Evolutionary conservation across 1,140 invertebrate genomes (phyloP).

Genomic region (Drosophila orena): DNA sequence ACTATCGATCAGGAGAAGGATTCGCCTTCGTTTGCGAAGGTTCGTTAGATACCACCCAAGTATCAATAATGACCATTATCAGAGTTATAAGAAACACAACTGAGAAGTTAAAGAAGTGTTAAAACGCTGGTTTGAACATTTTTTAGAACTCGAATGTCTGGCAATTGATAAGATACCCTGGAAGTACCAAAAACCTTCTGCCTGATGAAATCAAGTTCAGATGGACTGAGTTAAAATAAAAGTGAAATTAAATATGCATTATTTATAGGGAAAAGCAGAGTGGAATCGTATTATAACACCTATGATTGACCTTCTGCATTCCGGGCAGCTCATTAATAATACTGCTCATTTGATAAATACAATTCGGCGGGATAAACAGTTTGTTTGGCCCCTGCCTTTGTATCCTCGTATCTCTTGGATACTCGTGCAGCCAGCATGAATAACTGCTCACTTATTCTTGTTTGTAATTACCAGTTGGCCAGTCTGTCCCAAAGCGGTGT

Average conservation of each 20-base stretch:
- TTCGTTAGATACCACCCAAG: too few relatives aligned
- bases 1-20: too few relatives aligned
- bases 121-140: too few relatives aligned
- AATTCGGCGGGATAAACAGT: neutral
- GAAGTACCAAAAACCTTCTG: neutral
- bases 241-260: neutral
- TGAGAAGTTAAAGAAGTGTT: too few relatives aligned
- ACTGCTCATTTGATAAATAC: constrained; percentile 11
- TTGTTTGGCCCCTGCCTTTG: neutral
- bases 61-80: too few relatives aligned
- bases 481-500: constrained; percentile 1
- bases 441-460: constrained; percentile 34
- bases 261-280: too few relatives aligned
- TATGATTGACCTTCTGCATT: constrained; percentile 2
- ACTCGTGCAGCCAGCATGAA: constrained; percentile 1
- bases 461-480: constrained; percentile 35
- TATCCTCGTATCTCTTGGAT: neutral
- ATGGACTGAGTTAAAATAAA: neutral
- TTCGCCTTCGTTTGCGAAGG: too few relatives aligned
- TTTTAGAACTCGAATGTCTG: too few relatives aligned
- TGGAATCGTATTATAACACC: neutral
- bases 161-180: too few relatives aligned
- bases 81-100: too few relatives aligned
- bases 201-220: neutral
- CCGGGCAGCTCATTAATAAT: constrained; percentile 14